A percentile compares a stretch with the other conserved stretches of the same genome.
These are phyloP conservation scores for Zaprionus inermis DNA, from an alignment of 1,140 invertebrate genomes.

Conservation along the genomic window DNA sequence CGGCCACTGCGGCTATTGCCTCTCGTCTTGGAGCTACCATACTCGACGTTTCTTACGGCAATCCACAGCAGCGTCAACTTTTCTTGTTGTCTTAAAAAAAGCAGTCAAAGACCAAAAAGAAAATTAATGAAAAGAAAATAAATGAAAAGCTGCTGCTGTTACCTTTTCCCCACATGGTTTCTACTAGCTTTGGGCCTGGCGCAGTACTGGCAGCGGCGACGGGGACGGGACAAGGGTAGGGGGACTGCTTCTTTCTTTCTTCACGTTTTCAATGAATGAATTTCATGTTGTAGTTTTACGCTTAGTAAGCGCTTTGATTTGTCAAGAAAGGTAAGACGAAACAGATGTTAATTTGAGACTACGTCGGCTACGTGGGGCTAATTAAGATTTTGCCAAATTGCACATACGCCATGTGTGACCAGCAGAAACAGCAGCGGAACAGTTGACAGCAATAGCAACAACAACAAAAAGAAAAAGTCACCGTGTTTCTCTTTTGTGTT, in stretches of 20 bases:
- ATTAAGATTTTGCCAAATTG: slow-evolving; percentile 52
- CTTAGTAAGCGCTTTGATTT: slow-evolving; percentile 71
- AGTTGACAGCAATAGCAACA: not conserved
- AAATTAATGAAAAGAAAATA: slow-evolving; percentile 37
- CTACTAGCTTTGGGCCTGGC: slow-evolving; percentile 28
- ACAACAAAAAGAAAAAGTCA: slow-evolving; percentile 12
- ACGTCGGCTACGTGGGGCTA: slow-evolving; percentile 26
- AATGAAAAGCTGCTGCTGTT: slow-evolving; percentile 60
- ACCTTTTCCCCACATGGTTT: slow-evolving; percentile 41
- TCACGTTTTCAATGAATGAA: slow-evolving; percentile 61
- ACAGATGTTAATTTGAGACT: slow-evolving; percentile 73
- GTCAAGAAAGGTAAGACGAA: slow-evolving; percentile 45
- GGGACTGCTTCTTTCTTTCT: slow-evolving; percentile 18
- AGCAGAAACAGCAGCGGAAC: not conserved
- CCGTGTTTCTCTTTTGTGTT: slow-evolving; percentile 16
- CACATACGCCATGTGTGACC: slow-evolving; percentile 64
- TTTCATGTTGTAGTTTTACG: slow-evolving; percentile 70
- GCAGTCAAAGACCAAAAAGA: slow-evolving; percentile 15
- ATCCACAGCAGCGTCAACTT: slow-evolving; percentile 29
- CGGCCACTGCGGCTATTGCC: slow-evolving; percentile 12
- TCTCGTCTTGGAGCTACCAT: slow-evolving; percentile 29
- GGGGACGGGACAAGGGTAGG: too few relatives aligned
- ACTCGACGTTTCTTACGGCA: slow-evolving; percentile 15
- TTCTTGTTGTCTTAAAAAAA: slow-evolving; percentile 32
- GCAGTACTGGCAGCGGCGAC: not conserved